Base-by-base conservation (phyloP, 2,888 invertebrate genomes). In the Nudaria mundana region DNA sequence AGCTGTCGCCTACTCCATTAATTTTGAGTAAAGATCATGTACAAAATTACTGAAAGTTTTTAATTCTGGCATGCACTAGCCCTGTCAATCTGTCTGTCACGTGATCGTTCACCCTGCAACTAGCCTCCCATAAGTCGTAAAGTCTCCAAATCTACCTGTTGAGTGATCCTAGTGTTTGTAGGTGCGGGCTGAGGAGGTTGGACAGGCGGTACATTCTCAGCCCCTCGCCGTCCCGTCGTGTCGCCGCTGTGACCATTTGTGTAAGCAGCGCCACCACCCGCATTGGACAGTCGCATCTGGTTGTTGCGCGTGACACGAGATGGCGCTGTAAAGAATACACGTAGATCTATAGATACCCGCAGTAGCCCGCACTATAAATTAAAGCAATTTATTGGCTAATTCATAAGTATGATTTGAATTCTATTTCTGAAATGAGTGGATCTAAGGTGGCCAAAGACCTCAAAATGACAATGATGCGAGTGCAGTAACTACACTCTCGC, bases 181-280 rank as follows among this genome's bases (percentile, higher is more conserved):
- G 76, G 69, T 13, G 68, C 37, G 60, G 86, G 81, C 37, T 81
- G 87, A 39, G 71, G 67, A 37, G 84, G 85, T 34, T 82, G 88
- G 48, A 75, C 39, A 88, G 82, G 91, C 37, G 92, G 92, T 61
- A 92, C 91, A 68, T 92, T 93, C 76, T 92, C 92, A 1, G 90
- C 78, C 60, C 91, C 91, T 29, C 91, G 86, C 39, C 91, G 86
- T 40, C 90, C 90, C 32, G 91, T 91, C 41, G 89, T 89, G 66
- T 91, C 91, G 18, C 90, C 90, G 37, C 89, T 88, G 70, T 91
- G 91, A 1, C 91, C 91, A 65, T 92, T 91, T 37, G 91, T 83
- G 61, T 90, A 85, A 45, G 84, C 77, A 10, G 24, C 18, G 14
- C 31, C 31, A 33, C 87, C 81, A 56, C 85, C 80, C 55, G 89